phyloP scores from a whole-genome alignment of 2,797 vertebrate species.

The Alauda arvensis region DNA sequence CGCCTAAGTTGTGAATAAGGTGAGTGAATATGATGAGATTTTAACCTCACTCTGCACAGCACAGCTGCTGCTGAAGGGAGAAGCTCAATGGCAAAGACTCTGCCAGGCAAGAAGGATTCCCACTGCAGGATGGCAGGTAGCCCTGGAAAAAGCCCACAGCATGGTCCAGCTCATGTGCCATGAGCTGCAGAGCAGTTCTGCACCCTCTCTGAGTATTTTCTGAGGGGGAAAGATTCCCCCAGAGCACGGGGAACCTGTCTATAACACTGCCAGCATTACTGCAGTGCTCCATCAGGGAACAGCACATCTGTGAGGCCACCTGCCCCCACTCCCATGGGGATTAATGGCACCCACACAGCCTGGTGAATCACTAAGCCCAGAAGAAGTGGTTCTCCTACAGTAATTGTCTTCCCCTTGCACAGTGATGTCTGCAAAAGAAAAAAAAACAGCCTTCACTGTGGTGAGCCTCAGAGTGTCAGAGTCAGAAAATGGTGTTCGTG shows the following conservation, averaged over 20 bases:
- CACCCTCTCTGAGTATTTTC: neutral
- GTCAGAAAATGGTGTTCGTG: neutral
- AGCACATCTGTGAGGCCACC: neutral
- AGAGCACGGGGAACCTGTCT: neutral
- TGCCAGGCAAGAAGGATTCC: neutral
- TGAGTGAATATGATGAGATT: neutral
- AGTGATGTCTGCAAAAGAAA: neutral
- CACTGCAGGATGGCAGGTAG: neutral
- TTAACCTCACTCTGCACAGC: neutral
- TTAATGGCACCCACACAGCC: neutral
- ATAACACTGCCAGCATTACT: fast-evolving
- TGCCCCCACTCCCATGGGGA: neutral
- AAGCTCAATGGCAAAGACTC: neutral
- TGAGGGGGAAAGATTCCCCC: neutral
- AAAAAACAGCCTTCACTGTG: neutral
- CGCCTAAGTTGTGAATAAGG: neutral
- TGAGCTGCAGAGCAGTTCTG: neutral
- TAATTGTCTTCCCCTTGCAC: neutral
- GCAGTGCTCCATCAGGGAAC: neutral
- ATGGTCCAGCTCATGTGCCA: fast-evolving
- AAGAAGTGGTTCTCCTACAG: neutral
- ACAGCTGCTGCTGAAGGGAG: neutral
- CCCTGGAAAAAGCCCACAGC: neutral
- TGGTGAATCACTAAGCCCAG: neutral
- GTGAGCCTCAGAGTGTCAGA: neutral